A percentile compares a stretch with the other conserved stretches of the same genome.
These are phyloP conservation scores for Megaceryle alcyon DNA, from an alignment of 2,797 vertebrate species.

Conservation along the genomic window DNA sequence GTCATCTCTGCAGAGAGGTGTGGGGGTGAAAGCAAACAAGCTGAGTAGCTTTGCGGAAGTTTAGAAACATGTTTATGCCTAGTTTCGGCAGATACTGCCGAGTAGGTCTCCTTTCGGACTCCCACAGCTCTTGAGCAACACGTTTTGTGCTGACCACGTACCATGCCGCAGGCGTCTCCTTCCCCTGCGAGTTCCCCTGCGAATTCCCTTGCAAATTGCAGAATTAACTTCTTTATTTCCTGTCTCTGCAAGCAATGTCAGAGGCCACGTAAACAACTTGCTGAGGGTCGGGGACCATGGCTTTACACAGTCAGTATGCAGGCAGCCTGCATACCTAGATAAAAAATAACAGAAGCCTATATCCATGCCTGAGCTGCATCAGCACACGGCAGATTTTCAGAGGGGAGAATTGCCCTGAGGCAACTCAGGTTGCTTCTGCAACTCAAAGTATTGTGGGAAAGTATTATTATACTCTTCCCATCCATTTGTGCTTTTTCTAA, in stretches of 20 bases:
- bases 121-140: slow-evolving; percentile 36
- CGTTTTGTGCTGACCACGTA: background rate
- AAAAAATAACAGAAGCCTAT: background rate
- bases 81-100: slow-evolving; percentile 37
- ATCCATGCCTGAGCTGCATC: background rate
- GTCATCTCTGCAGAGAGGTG: background rate
- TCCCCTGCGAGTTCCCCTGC: background rate
- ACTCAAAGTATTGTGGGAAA: background rate
- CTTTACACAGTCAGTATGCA: background rate
- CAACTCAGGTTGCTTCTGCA: background rate
- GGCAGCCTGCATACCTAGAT: background rate
- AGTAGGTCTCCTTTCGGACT: background rate
- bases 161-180: background rate
- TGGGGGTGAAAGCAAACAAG: background rate
- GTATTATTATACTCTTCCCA: background rate
- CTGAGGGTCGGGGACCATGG: fast-evolving
- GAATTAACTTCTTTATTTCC: background rate
- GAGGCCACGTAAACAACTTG: background rate
- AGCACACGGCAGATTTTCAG: background rate
- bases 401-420: background rate
- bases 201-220: background rate
- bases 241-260: background rate
- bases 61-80: background rate
- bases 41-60: background rate
- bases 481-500: background rate